Evolutionary conservation across 2,113 vertebrate genomes (phyloP).

Genomic region (Edolisoma coerulescens): DNA sequence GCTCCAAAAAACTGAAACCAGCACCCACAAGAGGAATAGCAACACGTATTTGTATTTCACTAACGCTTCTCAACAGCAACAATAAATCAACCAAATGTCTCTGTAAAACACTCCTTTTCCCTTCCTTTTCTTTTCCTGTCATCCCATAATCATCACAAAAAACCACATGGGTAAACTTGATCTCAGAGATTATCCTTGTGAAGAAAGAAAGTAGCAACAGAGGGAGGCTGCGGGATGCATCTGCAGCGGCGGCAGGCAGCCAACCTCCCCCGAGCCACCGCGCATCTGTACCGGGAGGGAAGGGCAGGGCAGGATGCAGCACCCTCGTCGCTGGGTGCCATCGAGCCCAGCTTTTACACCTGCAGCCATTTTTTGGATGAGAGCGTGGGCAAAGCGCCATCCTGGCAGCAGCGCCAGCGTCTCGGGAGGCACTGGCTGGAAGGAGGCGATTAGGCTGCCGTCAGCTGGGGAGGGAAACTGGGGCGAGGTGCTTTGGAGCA

Average conservation of each 20-base stretch:
- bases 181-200: background rate
- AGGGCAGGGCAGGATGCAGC: background rate
- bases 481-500: background rate
- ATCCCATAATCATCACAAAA: background rate
- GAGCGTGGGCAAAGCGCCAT: background rate
- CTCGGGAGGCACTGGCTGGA: constrained; percentile 16
- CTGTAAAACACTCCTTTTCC: background rate
- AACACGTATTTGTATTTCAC: background rate
- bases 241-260: background rate
- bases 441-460: constrained; percentile 27
- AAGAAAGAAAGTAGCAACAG: background rate
- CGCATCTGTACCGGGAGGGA: background rate
- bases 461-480: background rate
- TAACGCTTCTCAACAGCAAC: background rate
- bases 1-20: constrained; percentile 12
- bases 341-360: background rate
- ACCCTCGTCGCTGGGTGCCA: background rate
- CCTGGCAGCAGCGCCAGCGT: background rate
- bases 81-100: background rate
- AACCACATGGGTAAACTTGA: background rate
- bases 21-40: background rate
- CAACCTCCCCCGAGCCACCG: background rate
- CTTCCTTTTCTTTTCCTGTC: background rate
- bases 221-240: background rate
- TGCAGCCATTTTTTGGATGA: background rate